Base-by-base conservation (phyloP, 2,888 invertebrate genomes). In the Apamea sordens region DNA sequence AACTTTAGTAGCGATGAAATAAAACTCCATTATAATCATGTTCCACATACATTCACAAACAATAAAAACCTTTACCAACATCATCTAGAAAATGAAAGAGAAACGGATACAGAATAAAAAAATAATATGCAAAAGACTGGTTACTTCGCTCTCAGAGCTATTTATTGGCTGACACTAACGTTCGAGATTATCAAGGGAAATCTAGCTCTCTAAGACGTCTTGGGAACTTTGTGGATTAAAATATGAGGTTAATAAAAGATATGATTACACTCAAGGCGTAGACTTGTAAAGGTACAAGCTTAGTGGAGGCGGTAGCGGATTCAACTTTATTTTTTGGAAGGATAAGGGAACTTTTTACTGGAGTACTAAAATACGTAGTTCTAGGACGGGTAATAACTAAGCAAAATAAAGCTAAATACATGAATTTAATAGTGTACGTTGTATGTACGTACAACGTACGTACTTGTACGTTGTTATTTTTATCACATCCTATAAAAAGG, bases 161-260 rank as follows among this genome's bases (percentile, higher is more conserved):
- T 83, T 82, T 86, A 87, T 85, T 78, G 73, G 81, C 70, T 80
- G 65, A 73, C 83, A 82, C 83, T 82, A 80, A 79, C 74, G 78
- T 80, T 84, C 71, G 86, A 76, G 79, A 86, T 80, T 87, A 88
- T 80, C 90, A 75, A 79, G 91, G 92, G 91, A 91, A 92, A 91
- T 91, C 89, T 90, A 87, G 83, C 79, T 84, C 81, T 85, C 79
- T 86, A 64, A 85, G 84, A 82, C 53, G 76, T 75, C 80, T 82
- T 80, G 82, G 84, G 80, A 89, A 84, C 86, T 83, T 86, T 79
- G 73, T 70, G 72, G 76, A 89, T 89, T 86, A 86, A 84, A 86
- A 88, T 86, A 76, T 73, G 77, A 82, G 74, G 76, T 73, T 85
- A 79, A 82, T 87, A 82, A 86, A 88, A 86, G 44, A 86, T 84